Percentiles rank a stretch among this genome's conserved stretches.
Conservation (phyloP, 1,140 invertebrate genomes). For the Habropoda laboriosa region DNA sequence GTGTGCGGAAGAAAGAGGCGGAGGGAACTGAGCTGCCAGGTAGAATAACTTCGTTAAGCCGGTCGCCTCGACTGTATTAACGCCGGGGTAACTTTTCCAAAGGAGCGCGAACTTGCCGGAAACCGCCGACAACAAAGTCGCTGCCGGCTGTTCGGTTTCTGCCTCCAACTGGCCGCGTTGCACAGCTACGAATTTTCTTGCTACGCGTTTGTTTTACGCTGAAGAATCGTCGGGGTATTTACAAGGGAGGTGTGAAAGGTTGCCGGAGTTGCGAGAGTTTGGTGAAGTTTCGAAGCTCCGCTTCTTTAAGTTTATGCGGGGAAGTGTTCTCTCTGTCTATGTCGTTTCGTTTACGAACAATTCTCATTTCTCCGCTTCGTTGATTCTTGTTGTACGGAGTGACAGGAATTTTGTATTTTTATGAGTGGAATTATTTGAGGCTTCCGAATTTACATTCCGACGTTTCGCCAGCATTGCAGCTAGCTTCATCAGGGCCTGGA, state of each 20-base stretch:
- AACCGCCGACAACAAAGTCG: not conserved
- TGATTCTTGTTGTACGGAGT: no score
- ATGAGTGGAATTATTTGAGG: no score
- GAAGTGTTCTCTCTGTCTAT: no score
- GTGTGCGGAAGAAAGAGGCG: not conserved
- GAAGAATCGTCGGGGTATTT: not conserved
- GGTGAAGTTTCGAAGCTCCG: not conserved
- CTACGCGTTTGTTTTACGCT: not conserved
- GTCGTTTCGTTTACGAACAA: no score
- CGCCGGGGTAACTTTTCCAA: constrained; percentile 43
- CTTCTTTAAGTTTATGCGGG: not conserved
- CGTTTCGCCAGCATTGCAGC: no score
- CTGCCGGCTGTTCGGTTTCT: not conserved
- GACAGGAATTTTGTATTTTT: no score
- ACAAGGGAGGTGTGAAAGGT: not conserved
- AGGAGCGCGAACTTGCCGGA: constrained; percentile 38
- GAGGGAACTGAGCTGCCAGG: constrained; percentile 15
- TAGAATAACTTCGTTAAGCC: constrained; percentile 59
- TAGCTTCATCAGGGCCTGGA: no score
- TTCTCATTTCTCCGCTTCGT: no score
- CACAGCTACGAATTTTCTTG: no score
- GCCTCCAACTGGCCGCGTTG: not conserved
- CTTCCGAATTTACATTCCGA: no score
- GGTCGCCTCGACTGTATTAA: constrained; percentile 46
- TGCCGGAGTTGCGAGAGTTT: not conserved